phyloP scores from a whole-genome alignment of 1,140 invertebrate genomes.

The Musca domestica region DNA sequence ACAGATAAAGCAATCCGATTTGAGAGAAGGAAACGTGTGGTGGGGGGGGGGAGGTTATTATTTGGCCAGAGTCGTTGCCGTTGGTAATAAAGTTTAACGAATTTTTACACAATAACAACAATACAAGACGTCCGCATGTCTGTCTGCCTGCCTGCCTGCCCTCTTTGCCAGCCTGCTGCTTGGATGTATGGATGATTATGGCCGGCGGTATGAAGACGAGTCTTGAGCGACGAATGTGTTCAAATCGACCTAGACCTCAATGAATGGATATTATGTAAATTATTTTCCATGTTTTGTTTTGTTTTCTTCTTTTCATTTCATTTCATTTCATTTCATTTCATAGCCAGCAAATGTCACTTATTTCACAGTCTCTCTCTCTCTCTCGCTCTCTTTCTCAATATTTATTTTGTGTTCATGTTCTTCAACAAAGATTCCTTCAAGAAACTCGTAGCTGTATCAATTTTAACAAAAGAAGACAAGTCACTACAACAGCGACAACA shows the following conservation, averaged over 20 bases:
- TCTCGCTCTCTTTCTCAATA: too few relatives aligned
- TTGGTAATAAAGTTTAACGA: constrained; percentile 4
- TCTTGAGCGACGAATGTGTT: not conserved
- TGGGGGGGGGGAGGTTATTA: not conserved
- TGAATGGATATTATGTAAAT: constrained; percentile 19
- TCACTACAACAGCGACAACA: too few relatives aligned
- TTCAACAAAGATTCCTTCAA: too few relatives aligned
- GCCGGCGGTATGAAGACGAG: too few relatives aligned
- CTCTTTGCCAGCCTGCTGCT: not conserved
- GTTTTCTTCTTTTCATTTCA: not conserved
- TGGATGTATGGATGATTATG: not conserved
- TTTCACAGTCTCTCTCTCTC: too few relatives aligned
- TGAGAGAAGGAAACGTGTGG: not conserved
- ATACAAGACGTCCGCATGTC: too few relatives aligned
- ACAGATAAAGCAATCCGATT: not conserved
- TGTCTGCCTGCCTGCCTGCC: too few relatives aligned
- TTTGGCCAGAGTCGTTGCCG: not conserved
- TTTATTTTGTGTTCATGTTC: too few relatives aligned
- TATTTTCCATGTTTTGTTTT: not conserved
- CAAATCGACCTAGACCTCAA: constrained; percentile 19
- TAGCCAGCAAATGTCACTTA: not conserved
- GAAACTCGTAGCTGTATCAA: too few relatives aligned
- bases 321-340: not conserved
- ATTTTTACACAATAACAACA: constrained; percentile 11
- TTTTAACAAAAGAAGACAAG: too few relatives aligned